These are phyloP conservation scores for Griposia aprilina DNA, from an alignment of 2,888 invertebrate genomes.

Conservation along the genomic window DNA sequence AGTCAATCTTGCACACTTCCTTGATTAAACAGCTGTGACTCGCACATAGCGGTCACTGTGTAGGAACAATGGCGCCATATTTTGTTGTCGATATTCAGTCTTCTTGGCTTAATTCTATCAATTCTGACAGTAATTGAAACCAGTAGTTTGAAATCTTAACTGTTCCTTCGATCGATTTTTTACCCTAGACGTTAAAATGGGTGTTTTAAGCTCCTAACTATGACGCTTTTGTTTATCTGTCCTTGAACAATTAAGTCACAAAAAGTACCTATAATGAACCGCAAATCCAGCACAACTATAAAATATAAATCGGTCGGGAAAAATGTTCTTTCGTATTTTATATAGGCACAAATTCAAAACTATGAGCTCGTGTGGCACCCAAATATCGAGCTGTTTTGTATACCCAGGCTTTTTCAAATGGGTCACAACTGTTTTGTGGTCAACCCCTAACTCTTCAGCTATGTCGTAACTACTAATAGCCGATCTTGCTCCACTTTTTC, in stretches of 20 bases:
- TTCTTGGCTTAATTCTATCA: no score
- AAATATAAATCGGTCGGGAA: not conserved
- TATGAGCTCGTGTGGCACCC: no score
- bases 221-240: no score
- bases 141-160: not conserved
- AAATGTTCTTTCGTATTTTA: no score
- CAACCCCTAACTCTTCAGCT: no score
- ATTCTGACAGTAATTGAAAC: not conserved
- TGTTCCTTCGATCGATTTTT: not conserved
- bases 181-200: not conserved
- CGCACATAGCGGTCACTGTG: conserved; percentile 33
- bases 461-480: no score
- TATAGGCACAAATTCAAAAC: no score
- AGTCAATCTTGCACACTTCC: conserved; percentile 58
- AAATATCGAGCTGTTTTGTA: no score
- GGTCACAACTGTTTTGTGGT: no score
- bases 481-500: no score
- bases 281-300: not conserved
- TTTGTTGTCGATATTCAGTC: conserved; percentile 8
- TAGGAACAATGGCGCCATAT: conserved; percentile 42
- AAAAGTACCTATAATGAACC: not conserved
- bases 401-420: no score
- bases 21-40: conserved; percentile 56
- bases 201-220: not conserved
- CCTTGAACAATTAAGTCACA: not conserved